Evolutionary conservation across 2,797 vertebrate genomes (phyloP).

Genomic region (Neosilurus hyrtlii): DNA sequence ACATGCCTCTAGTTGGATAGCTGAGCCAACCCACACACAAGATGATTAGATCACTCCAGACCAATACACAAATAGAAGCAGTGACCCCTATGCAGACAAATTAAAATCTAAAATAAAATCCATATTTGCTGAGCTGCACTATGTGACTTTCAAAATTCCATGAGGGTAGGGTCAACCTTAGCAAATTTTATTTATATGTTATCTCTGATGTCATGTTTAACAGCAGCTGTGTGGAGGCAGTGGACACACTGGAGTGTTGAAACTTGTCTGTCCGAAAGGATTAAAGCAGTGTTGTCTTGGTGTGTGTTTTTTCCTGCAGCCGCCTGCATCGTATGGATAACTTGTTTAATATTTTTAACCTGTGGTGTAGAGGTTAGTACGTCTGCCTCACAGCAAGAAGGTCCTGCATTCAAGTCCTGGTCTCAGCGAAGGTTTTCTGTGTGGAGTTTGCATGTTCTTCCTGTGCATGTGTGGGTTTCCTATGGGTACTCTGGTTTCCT

Average conservation of each 20-base stretch:
- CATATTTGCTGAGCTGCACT: slow-evolving; percentile 16
- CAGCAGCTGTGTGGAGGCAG: not conserved
- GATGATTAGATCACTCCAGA: slow-evolving; percentile 3
- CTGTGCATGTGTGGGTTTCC: too few species aligned
- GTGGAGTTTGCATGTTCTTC: too few species aligned
- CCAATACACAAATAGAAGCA: slow-evolving; percentile 1
- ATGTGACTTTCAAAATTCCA: not conserved
- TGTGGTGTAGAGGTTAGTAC: too few species aligned
- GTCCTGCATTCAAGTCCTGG: too few species aligned
- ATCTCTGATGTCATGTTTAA: not conserved
- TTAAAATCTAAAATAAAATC: not conserved
- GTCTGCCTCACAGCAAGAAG: too few species aligned
- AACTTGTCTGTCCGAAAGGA: not conserved
- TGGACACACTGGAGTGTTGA: not conserved
- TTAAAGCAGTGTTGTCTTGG: not conserved
- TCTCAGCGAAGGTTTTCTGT: too few species aligned
- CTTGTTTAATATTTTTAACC: not conserved
- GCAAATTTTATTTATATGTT: slow-evolving; percentile 36
- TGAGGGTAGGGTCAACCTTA: slow-evolving; percentile 34
- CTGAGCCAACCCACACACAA: not conserved
- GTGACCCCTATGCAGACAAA: slow-evolving; percentile 2
- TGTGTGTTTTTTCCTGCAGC: not conserved
- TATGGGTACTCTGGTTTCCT: too few species aligned
- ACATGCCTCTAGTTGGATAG: not conserved
- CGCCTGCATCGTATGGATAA: not conserved